Evolutionary conservation across 2,888 invertebrate species (phyloP), one percentile per base, ranked within the genome.

Genomic region (Vesta saturnalis): DNA sequence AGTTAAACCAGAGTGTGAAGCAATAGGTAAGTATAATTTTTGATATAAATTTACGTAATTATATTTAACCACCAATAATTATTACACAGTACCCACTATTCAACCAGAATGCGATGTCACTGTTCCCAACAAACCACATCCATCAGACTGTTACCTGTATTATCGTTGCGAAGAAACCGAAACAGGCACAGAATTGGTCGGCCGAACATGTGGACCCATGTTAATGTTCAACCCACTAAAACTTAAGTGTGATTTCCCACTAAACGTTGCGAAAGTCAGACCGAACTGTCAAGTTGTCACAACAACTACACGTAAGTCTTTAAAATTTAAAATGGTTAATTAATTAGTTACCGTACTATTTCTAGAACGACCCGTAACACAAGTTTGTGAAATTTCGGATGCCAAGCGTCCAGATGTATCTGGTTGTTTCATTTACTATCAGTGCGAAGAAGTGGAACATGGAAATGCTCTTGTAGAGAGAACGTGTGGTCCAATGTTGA

Each of bases 401-500:
- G 19, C 52, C 4, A 52, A 52, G 8, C 52, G 19, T 8, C 52
- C 19, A 1, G 8, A 19, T 81, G 88, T 89, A 0, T 85, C 83
- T 0, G 89, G 92, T 81, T 94, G 94, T 78, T 85, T 85, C 73
- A 85, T 88, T 78, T 94, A 92, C 84, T 89, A 90, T 78, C 91
- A 93, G 65, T 94, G 93, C 69, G 84, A 85, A 0, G 88, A 88
- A 0, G 83, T 82, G 22, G 68, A 73, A 1, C 35, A 73, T 43
- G 73, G 72, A 1, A 77, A 80, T 35, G 67, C 79, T 66, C 74
- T 80, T 19, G 89, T 91, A 4, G 87, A 90, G 74, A 91, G 92
- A 83, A 85, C 86, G 0, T 94, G 94, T 74, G 89, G 88, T 0
- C 83, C 86, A 0, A 85, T 84, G 12, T 90, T 90, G 81, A 82